Evolutionary conservation across 2,797 vertebrate genomes (phyloP).

Genomic region (Podargus strigoides): DNA sequence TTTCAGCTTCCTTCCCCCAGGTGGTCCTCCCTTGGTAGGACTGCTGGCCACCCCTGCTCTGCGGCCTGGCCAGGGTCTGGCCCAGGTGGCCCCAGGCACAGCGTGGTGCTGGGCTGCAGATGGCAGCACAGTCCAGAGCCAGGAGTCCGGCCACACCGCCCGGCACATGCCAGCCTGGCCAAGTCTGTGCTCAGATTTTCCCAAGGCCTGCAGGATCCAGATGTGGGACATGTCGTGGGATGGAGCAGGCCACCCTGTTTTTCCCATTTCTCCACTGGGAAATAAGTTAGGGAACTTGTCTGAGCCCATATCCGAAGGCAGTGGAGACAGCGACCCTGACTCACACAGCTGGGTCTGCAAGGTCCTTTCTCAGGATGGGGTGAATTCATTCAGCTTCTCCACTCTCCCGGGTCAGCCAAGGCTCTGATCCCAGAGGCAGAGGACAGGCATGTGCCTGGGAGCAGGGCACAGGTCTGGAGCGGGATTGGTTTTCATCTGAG

Average conservation of each 20-base stretch:
- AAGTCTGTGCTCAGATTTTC: background rate
- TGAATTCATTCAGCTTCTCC: constrained; percentile 51
- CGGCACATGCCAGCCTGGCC: fast-evolving
- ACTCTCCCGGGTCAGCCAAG: background rate
- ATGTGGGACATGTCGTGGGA: background rate
- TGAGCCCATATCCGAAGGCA: fast-evolving
- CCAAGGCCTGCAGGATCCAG: background rate
- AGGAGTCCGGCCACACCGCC: fast-evolving
- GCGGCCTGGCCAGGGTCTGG: background rate
- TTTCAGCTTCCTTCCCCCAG: fast-evolving
- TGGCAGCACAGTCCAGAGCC: background rate
- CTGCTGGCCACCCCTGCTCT: fast-evolving
- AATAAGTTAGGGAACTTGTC: background rate
- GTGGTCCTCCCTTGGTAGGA: background rate
- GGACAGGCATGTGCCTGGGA: background rate
- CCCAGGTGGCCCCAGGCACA: fast-evolving
- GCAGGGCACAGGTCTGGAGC: background rate
- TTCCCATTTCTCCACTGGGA: background rate
- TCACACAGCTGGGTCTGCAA: background rate
- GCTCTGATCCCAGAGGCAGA: background rate
- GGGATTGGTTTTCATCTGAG: constrained; percentile 67
- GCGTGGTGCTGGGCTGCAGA: fast-evolving
- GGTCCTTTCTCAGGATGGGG: background rate
- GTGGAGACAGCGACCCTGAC: fast-evolving
- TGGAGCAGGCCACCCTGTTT: background rate